Evolutionary conservation across 2,113 vertebrate genomes (phyloP), one percentile per base, ranked within the genome.

Genomic region (Isichthys henryi): DNA sequence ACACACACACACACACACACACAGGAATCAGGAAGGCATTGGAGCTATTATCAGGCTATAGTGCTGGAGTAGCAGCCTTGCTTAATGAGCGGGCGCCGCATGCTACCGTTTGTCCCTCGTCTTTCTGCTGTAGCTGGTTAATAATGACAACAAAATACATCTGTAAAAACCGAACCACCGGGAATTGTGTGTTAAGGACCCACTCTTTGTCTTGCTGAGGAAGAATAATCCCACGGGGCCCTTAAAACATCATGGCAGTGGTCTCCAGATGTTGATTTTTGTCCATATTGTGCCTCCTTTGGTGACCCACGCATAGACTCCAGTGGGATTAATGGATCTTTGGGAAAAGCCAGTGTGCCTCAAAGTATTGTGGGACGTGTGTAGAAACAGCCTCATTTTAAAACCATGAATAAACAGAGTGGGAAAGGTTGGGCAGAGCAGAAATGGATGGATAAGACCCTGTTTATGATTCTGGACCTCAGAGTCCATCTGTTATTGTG

Each of bases 401-500:
- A 84, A 43, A 48, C 21, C 27, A 31, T 31, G 85, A 87, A 53
- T 35, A 53, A 93, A 93, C 92, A 92, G 74, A 87, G 92, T 43
- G 62, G 48, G 93, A 94, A 93, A 74, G 74, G 62, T 3, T 74
- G 35, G n/a, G 86, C 62, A 86, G 19, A n/a, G 35, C n/a, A 88
- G 48, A 10, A n/a, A 83, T 6, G 39, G 27, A 10, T 62, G 82
- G 46, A 93, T 56, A 31, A 53, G 82, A 92, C 92, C 90, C 88
- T 87, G 53, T 46, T 45, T 66, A 35, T 45, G 53, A 88, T 62
- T 87, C 56, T 62, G 53, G 87, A 39, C 87, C 39, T 58, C 53
- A 66, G 19, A 88, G 53, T 88, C 94, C 91, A 93, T 95, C 94
- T 92, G 90, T 95, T 94, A 92, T 94, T 93, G 86, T 93, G 94